Evolutionary conservation across 2,797 vertebrate genomes (phyloP), one percentile per base, ranked within the genome.

Genomic region (Pelodytes ibericus): DNA sequence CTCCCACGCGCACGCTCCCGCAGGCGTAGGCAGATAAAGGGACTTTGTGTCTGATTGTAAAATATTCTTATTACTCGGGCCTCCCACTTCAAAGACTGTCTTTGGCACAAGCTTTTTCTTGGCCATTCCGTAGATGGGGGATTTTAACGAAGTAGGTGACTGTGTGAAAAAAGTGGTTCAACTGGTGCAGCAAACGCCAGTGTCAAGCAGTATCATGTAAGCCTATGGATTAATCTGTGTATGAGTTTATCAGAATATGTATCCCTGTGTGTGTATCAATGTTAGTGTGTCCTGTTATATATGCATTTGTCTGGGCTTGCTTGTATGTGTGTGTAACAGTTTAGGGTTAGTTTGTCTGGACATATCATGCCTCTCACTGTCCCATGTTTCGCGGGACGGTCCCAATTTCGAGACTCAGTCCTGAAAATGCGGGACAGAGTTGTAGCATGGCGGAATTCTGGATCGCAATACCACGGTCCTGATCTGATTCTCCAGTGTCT

Each of bases 21-120:
- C 18, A 70, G 74, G 66, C 44, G 29, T 39, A 41, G 74, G 58
- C 74, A 76, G 65, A 76, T 76, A 62, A 77, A 77, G 51, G 27
- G 26, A 66, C 62, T 72, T 53, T 58, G 60, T 47, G 31, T 71
- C 16, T 65, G 60, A 71, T 44, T 63, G 66, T 64, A 77, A 57
- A 60, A 36, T 13, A 25, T 16, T 44, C 6, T 30, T 49, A 44
- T 24, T 22, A 61, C 64, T 24, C 29, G 25, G 49, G 5, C 72
- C 25, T 49, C 15, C 62, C 56, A 72, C 62, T 47, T 77, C 33
- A 72, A 51, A 67, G 66, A 47, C 8, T 66, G 18, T 5, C 22
- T 47, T 78, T 66, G 63, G 59, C 62, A 59, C 13, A 51, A 10
- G 18, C 18, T 30, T 25, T 29, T 6, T 26, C 11, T 16, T 47